Base-by-base conservation (phyloP, 2,113 vertebrate species). In the Lepus timidus region DNA sequence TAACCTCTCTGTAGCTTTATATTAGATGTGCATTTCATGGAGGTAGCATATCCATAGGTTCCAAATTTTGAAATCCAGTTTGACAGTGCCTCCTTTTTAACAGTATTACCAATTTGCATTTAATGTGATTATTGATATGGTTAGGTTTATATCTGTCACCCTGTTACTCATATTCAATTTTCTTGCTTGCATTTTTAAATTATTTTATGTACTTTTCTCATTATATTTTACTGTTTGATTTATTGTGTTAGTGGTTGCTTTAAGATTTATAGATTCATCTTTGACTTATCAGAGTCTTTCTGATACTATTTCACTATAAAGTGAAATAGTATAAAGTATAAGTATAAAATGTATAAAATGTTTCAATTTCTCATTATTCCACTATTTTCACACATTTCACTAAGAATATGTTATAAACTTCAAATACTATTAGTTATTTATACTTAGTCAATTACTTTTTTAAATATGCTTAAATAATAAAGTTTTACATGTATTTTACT, bases 31-130 rank as follows among this genome's bases (percentile, higher is more conserved):
- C 71, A 33, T 84, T 92, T 90, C 65, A 58, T 36, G 2, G 33
- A 86, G 68, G 22, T 23, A 61, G 13, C 12, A 62, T 39, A 14
- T 52, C 31, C 39, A 31, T 27, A 31, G 17, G 1, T 73, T 58
- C 44, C 64, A 88, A 58, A 84, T 58, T 88, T 86, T 91, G 19
- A 88, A 91, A 76, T 70, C 20, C 74, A 67, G 33, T 70, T 16
- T 70, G 27, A n/a, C 6, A 61, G 14, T 33, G 20, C 39, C 13
- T 83, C 4, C 6, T 64, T 80, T 85, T 79, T 84, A 36, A n/a
- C 6, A 7, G 0, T 49, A 52, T 61, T 85, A n/a, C n/a, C 19
- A 16, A 67, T 65, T 76, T 90, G 49, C 44, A 78, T 82, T 81
- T 27, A 55, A 39, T 88, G 33, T 87, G 22, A 20, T n/a, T 76